Conservation (phyloP, 2,888 invertebrate species). For the Diplolepis rosae region DNA sequence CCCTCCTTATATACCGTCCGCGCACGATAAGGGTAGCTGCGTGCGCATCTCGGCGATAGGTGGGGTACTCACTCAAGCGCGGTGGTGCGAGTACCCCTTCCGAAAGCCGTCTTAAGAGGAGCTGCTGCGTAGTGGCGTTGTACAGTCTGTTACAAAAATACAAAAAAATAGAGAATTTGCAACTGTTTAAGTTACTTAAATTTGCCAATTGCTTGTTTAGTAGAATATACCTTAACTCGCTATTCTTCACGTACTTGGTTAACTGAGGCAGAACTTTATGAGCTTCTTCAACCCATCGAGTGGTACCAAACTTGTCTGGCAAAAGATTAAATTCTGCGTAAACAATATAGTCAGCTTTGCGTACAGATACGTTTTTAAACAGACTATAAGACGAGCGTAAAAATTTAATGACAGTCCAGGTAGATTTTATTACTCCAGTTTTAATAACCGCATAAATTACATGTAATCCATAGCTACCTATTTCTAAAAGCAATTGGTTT, state of each 20-base stretch:
- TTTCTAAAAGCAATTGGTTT: slow-evolving; percentile 47
- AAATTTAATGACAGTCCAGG: slow-evolving; percentile 51
- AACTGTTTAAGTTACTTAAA: slow-evolving; percentile 19
- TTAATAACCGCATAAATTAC: slow-evolving; percentile 59
- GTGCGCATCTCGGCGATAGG: too few relatives aligned
- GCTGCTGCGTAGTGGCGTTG: too few relatives aligned
- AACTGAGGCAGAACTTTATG: slow-evolving; percentile 43
- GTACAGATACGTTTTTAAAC: slow-evolving; percentile 58
- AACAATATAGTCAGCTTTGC: slow-evolving; percentile 52
- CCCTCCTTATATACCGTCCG: too few relatives aligned
- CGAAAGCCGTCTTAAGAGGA: too few relatives aligned
- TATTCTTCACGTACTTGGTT: slow-evolving; percentile 38
- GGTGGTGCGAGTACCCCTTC: too few relatives aligned
- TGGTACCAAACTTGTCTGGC: slow-evolving; percentile 54
- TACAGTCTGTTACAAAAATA: too few relatives aligned
- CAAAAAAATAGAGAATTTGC: too few relatives aligned
- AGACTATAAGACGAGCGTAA: slow-evolving; percentile 54
- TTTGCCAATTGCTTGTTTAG: slow-evolving; percentile 33
- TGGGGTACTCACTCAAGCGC: too few relatives aligned
- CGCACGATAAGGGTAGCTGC: too few relatives aligned
- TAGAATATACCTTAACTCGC: slow-evolving; percentile 34
- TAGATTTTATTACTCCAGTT: slow-evolving; percentile 50
- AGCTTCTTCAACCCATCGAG: slow-evolving; percentile 55
- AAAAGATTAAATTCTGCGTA: slow-evolving; percentile 45
- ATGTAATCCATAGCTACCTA: slow-evolving; percentile 61